Conservation (phyloP, 2,797 vertebrate genomes). For the Arnoldichthys spilopterus region DNA sequence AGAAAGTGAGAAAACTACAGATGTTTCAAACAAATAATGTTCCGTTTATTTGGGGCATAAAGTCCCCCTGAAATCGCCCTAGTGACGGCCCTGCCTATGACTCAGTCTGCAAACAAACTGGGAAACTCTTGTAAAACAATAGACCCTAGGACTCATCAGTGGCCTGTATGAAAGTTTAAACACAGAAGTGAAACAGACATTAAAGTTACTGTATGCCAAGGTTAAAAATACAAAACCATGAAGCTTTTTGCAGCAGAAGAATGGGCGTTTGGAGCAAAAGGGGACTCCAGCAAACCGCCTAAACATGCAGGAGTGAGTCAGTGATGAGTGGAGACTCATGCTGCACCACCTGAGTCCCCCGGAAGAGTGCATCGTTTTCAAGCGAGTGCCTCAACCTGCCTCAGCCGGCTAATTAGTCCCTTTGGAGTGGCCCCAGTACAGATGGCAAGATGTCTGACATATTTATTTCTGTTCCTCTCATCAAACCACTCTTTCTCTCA, state of each 20-base stretch:
- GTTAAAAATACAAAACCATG: slow-evolving; percentile 48
- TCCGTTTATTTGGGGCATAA: no score
- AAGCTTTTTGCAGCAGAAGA: slow-evolving; percentile 28
- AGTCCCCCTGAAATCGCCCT: no score
- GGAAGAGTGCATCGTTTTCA: slow-evolving; percentile 55
- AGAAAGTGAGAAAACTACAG: no score
- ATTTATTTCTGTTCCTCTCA: slow-evolving; percentile 58
- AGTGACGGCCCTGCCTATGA: not conserved
- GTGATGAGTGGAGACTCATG: slow-evolving; percentile 43
- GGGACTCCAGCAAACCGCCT: slow-evolving; percentile 40
- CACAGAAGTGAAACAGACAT: slow-evolving; percentile 10
- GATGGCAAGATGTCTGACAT: slow-evolving; percentile 62
- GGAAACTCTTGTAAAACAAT: slow-evolving; percentile 22
- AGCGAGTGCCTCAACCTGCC: slow-evolving; percentile 52
- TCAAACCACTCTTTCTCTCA: slow-evolving; percentile 48
- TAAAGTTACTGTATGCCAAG: slow-evolving; percentile 34
- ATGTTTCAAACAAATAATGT: no score
- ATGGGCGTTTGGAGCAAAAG: slow-evolving; percentile 42
- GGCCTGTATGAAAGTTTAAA: slow-evolving; percentile 27
- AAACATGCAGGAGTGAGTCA: slow-evolving; percentile 51
- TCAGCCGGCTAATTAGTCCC: slow-evolving; percentile 59
- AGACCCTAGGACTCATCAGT: slow-evolving; percentile 29
- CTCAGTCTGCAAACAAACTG: slow-evolving; percentile 28
- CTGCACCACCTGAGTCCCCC: slow-evolving; percentile 52
- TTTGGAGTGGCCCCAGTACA: slow-evolving; percentile 59